These are phyloP conservation scores for Malurus cyaneus DNA, from an alignment of 2,113 vertebrate genomes.

Conservation along the genomic window DNA sequence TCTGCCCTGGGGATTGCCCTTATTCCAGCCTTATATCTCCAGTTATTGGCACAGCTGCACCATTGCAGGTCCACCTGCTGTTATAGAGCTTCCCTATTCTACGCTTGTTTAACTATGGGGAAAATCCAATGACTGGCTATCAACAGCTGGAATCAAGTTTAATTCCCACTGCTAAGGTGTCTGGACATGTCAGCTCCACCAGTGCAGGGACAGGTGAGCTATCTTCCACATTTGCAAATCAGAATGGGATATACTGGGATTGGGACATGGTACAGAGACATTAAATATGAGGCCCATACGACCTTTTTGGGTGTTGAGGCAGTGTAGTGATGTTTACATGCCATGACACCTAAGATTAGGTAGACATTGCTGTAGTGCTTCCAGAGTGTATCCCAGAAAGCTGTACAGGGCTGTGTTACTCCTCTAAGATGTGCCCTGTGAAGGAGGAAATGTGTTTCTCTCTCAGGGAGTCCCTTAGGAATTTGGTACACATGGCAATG, in stretches of 20 bases:
- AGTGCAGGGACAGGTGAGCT: not conserved
- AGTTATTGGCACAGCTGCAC: not conserved
- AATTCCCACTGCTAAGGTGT: slow-evolving; percentile 2
- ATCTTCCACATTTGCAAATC: not conserved
- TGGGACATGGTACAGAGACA: not conserved
- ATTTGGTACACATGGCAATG: not conserved
- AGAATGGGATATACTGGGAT: not conserved
- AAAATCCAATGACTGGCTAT: not conserved
- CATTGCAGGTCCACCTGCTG: not conserved
- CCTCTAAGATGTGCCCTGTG: not conserved
- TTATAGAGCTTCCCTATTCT: not conserved
- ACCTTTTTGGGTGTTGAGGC: not conserved
- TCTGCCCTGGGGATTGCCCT: not conserved
- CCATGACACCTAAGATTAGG: not conserved
- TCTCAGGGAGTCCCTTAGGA: not conserved
- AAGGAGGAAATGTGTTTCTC: not conserved
- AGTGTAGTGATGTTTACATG: not conserved
- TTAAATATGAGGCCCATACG: not conserved
- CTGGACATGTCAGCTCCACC: not conserved
- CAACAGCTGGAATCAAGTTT: slow-evolving; percentile 37
- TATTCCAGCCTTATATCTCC: slow-evolving; percentile 9
- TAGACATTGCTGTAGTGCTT: not conserved
- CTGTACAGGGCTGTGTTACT: not conserved
- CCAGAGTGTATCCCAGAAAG: not conserved
- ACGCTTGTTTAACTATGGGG: not conserved